Evolutionary conservation across 1,140 invertebrate species (phyloP), one percentile per base, ranked within the genome.

Genomic region (Drosophila watanabei): DNA sequence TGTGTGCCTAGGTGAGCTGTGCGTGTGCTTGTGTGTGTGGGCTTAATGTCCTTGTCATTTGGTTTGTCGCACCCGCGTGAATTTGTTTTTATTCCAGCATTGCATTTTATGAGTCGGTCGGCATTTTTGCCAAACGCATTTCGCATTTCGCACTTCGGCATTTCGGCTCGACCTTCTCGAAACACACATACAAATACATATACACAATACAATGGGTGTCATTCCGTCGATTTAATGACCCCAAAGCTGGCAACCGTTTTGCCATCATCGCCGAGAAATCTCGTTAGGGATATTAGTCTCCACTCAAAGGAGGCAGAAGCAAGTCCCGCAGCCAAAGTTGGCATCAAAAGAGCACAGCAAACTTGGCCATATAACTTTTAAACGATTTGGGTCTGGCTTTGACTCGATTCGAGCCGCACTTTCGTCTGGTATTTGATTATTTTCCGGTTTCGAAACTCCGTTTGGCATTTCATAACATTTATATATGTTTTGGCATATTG

Each of bases 21-120:
- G 52, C 24, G 11, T 54, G 61, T 70, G 49, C 68, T 24, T 24
- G 24, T 24, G 58, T 78, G 46, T 51, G 45, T 39, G 56, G 52
- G 65, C 65, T 75, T 87, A 86, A 86, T 89, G 85, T 75, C 52
- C 86, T 90, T 89, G 86, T 79, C 85, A 85, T 89, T 89, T 89
- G 82, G 86, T 90, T 89, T 79, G 86, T 89, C 86, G 79, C 85
- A 89, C 85, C 85, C 86, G 81, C 85, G 85, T 79, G 85, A 89
- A 89, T 89, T 89, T 89, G 86, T 85, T 89, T 89, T 90, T 89
- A 90, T 89, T 81, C 61, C 69, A 80, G 78, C 85, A 89, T 89
- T 89, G 85, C 86, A 90, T 90, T 89, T 89, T 89, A 88, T 88
- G 86, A 79, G 85, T 70, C 66, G 76, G 72, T 77, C 62, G 61